phyloP scores from a whole-genome alignment of 2,113 vertebrate genomes.

The Oncorhynchus gorbuscha region DNA sequence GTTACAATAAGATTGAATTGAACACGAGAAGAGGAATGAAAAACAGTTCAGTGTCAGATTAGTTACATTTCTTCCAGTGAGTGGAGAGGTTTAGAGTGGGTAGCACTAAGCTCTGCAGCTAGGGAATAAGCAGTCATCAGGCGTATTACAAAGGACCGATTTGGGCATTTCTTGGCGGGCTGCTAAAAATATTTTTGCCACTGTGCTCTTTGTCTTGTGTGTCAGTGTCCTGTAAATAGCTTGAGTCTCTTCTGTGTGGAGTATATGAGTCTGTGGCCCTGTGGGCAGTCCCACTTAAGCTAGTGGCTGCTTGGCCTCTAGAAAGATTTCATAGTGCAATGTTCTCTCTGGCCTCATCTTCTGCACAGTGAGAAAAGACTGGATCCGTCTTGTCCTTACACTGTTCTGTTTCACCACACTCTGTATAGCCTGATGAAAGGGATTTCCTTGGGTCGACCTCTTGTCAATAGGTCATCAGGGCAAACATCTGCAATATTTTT shows the following conservation, averaged over 20 bases:
- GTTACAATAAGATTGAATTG: not conserved
- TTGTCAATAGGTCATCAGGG: not conserved
- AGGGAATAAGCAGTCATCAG: slow-evolving; percentile 8
- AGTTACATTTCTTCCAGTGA: not conserved
- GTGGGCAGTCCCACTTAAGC: not conserved
- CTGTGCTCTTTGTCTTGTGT: slow-evolving; percentile 7
- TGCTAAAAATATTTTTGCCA: slow-evolving; percentile 6
- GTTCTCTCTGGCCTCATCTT: no score
- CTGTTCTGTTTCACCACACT: no score
- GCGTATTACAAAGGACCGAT: slow-evolving; percentile 11
- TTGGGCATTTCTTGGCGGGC: not conserved
- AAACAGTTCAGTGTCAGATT: not conserved
- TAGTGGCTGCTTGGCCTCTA: not conserved
- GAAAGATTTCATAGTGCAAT: no score
- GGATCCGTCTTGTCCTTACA: no score
- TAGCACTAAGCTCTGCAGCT: not conserved
- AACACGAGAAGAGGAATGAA: not conserved
- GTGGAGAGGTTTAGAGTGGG: not conserved
- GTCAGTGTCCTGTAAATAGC: slow-evolving; percentile 11
- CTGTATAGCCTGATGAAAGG: not conserved
- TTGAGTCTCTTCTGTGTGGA: not conserved
- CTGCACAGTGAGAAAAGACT: no score
- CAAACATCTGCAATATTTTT: not conserved
- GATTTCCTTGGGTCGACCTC: not conserved
- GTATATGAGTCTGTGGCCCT: not conserved